A percentile compares a stretch with the other conserved stretches of the same genome.
These are phyloP conservation scores for Philotrypesis tridentata DNA, from an alignment of 1,140 invertebrate genomes.

Conservation along the genomic window DNA sequence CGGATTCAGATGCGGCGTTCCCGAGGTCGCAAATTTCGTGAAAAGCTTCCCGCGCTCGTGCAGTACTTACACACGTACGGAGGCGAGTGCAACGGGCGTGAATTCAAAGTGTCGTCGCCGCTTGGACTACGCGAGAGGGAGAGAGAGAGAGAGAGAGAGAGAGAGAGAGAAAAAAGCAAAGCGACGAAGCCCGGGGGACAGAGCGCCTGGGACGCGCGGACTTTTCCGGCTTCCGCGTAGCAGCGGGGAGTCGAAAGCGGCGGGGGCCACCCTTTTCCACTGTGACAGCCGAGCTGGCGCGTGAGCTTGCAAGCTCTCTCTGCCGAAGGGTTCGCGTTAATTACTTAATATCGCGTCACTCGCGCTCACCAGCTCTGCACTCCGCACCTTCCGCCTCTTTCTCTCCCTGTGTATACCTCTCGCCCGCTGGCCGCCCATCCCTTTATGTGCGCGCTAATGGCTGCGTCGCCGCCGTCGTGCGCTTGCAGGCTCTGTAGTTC, in stretches of 20 bases:
- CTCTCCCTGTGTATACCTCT: background rate
- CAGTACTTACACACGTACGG: background rate
- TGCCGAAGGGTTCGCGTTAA: slow-evolving; percentile 72
- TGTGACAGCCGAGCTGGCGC: slow-evolving; percentile 51
- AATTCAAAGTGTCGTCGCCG: slow-evolving; percentile 43
- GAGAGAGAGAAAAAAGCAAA: background rate
- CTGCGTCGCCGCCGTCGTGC: no score
- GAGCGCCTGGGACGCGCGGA: slow-evolving; percentile 46
- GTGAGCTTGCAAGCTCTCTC: slow-evolving; percentile 46
- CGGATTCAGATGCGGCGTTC: no score
- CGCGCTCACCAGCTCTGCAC: slow-evolving; percentile 66
- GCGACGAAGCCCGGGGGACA: background rate
- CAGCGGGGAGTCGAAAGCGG: slow-evolving; percentile 48
- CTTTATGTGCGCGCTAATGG: background rate
- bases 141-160: no score
- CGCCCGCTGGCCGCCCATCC: slow-evolving; percentile 30
- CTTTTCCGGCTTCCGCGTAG: slow-evolving; percentile 68
- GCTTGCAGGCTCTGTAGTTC: no score
- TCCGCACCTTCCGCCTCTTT: slow-evolving; percentile 36
- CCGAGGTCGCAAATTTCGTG: no score
- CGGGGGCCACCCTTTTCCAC: slow-evolving; percentile 18
- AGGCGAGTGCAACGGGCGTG: background rate
- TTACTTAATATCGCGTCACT: slow-evolving; percentile 72
- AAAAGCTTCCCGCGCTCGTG: no score
- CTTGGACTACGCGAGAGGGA: no score